These are phyloP conservation scores for Drosophila paranaensis DNA, from an alignment of 2,888 invertebrate species.

Conservation along the genomic window DNA sequence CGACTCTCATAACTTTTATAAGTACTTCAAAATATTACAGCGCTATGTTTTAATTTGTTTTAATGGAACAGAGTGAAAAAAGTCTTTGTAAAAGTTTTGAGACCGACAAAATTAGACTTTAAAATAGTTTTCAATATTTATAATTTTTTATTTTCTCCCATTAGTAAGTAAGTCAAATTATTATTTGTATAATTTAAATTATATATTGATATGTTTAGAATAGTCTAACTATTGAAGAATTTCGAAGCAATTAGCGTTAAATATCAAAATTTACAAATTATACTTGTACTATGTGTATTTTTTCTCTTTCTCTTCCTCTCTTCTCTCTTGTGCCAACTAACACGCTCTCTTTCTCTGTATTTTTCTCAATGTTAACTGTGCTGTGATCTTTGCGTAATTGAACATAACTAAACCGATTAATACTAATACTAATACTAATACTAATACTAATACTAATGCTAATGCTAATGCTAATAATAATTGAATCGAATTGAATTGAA, in stretches of 20 bases:
- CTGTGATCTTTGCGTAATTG: conserved; percentile 50
- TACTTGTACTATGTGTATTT: conserved; percentile 83
- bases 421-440: conserved; percentile 14
- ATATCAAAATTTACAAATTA: conserved; percentile 76
- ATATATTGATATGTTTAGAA: neutral
- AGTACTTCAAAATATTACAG: neutral
- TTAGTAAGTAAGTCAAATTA: neutral
- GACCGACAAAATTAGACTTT: no score
- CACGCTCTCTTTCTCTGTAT: conserved; percentile 39
- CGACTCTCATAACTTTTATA: neutral
- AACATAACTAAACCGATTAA: conserved; percentile 26
- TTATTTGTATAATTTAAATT: neutral
- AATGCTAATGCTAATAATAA: conserved; percentile 31
- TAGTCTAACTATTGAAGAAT: conserved; percentile 6
- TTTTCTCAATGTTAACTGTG: conserved; percentile 53
- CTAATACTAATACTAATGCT: conserved; percentile 9
- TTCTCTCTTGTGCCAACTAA: conserved; percentile 50
- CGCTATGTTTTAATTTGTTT: neutral
- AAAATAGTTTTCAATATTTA: no score
- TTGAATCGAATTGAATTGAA: conserved; percentile 35
- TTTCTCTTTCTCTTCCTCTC: conserved; percentile 51
- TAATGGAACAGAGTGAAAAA: no score
- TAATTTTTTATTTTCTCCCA: no score
- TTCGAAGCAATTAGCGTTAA: conserved; percentile 27
- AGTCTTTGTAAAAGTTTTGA: no score